These are phyloP conservation scores for Knipowitschia caucasica DNA, from an alignment of 2,797 vertebrate genomes.

Conservation along the genomic window DNA sequence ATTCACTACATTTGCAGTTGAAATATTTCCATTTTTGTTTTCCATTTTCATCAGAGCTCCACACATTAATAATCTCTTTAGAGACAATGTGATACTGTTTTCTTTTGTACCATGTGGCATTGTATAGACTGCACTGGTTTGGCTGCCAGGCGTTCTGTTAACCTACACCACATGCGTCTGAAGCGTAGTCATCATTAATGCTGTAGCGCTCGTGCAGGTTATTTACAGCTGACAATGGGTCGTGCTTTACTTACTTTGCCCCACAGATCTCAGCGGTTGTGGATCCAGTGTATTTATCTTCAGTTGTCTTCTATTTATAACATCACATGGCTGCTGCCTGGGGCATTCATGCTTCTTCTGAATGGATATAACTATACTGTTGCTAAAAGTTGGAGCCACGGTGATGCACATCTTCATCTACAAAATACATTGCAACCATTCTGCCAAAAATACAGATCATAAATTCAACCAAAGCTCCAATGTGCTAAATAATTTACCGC, in stretches of 20 bases:
- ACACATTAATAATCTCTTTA: too few species aligned
- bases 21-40: slow-evolving; percentile 37
- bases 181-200: neutral
- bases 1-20: neutral
- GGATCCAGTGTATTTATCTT: slow-evolving; percentile 40
- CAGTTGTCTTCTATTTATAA: slow-evolving; percentile 32
- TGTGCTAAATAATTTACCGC: neutral
- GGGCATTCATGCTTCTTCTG: slow-evolving; percentile 29
- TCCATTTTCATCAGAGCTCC: slow-evolving; percentile 50
- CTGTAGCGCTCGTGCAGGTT: slow-evolving; percentile 16
- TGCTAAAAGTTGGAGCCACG: slow-evolving; percentile 23
- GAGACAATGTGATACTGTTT: too few species aligned
- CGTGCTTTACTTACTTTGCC: slow-evolving; percentile 32
- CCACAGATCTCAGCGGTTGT: slow-evolving; percentile 19
- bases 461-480: slow-evolving; percentile 41
- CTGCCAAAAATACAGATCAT: slow-evolving; percentile 16
- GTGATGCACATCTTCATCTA: slow-evolving; percentile 21
- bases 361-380: slow-evolving; percentile 43
- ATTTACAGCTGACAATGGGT: slow-evolving; percentile 39
- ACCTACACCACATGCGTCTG: neutral
- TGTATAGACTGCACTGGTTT: too few species aligned
- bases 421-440: slow-evolving; percentile 16
- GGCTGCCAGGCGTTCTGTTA: too few species aligned
- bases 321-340: slow-evolving; percentile 33
- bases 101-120: too few species aligned